phyloP scores from a whole-genome alignment of 1,140 invertebrate species.

The Branchinecta lynchi region DNA sequence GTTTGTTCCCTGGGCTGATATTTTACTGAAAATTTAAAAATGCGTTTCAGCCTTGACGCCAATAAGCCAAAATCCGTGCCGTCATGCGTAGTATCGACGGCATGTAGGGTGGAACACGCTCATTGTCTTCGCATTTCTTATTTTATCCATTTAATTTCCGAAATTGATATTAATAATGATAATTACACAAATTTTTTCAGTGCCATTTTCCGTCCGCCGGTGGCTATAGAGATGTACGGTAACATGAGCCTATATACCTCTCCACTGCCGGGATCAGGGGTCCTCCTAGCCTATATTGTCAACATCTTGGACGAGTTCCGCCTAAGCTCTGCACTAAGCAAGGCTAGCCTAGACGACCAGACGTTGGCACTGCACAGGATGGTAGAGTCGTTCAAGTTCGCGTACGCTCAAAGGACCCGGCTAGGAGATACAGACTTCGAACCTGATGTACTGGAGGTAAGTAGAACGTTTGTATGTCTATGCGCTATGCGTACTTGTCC shows the following conservation, averaged over 20 bases:
- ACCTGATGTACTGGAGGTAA: not conserved
- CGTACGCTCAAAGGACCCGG: conserved; percentile 62
- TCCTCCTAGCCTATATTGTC: conserved; percentile 59
- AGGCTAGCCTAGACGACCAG: conserved; percentile 18
- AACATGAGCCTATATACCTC: conserved; percentile 49
- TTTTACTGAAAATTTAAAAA: too few relatives aligned
- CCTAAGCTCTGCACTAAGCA: conserved; percentile 32
- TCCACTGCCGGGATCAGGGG: conserved; percentile 62
- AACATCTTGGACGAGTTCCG: conserved; percentile 61
- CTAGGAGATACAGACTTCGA: conserved; percentile 64
- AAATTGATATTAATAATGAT: too few relatives aligned
- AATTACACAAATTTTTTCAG: conserved; percentile 32
- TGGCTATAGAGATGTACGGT: conserved; percentile 38
- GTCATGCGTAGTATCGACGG: too few relatives aligned
- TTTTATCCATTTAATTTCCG: too few relatives aligned
- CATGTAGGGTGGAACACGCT: too few relatives aligned
- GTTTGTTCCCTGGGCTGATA: too few relatives aligned
- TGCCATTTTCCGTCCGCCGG: conserved; percentile 47
- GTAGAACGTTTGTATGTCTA: not conserved
- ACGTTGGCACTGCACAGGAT: conserved; percentile 50
- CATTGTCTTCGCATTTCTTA: too few relatives aligned
- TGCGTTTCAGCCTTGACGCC: too few relatives aligned
- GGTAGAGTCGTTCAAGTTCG: conserved; percentile 80
- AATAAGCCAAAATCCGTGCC: too few relatives aligned
- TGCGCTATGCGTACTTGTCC: too few relatives aligned